A percentile compares a stretch with the other conserved stretches of the same genome.
Evolutionary conservation across 2,888 invertebrate species (phyloP).

Genomic region (Ecdyonurus torrentis): DNA sequence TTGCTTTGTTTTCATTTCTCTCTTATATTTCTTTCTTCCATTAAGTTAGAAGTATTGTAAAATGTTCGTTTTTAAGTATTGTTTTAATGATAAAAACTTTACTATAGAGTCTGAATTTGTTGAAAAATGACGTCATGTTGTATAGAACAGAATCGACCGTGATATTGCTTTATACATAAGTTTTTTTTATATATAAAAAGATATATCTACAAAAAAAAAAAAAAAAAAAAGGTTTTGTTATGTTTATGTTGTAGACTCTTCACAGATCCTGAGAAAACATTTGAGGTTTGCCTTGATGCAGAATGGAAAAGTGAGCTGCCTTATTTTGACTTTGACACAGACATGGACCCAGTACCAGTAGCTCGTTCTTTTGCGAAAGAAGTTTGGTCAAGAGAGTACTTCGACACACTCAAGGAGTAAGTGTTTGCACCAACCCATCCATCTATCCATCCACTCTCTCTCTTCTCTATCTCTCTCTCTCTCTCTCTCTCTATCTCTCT

Average conservation of each 20-base stretch:
- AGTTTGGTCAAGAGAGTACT: slow-evolving; percentile 47
- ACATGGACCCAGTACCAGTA: slow-evolving; percentile 40
- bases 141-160: too few species aligned
- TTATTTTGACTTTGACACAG: slow-evolving; percentile 48
- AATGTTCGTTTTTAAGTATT: too few species aligned
- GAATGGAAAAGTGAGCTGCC: slow-evolving; percentile 41
- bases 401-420: slow-evolving; percentile 43
- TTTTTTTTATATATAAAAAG: background rate
- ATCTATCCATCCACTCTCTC: too few species aligned
- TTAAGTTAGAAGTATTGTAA: too few species aligned
- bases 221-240: background rate
- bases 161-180: background rate
- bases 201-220: background rate
- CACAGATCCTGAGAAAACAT: slow-evolving; percentile 15
- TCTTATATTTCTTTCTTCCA: too few species aligned
- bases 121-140: too few species aligned
- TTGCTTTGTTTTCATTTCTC: too few species aligned
- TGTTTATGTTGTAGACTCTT: background rate
- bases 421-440: too few species aligned
- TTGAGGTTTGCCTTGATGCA: slow-evolving; percentile 37
- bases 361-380: slow-evolving; percentile 49
- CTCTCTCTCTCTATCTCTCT: too few species aligned
- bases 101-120: too few species aligned
- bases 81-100: too few species aligned
- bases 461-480: too few species aligned